A percentile compares a stretch with the other conserved stretches of the same genome.
phyloP scores from a whole-genome alignment of 30 jellyfish, hydroid and myxozoan species.

The Phacellophora camtschatica region DNA sequence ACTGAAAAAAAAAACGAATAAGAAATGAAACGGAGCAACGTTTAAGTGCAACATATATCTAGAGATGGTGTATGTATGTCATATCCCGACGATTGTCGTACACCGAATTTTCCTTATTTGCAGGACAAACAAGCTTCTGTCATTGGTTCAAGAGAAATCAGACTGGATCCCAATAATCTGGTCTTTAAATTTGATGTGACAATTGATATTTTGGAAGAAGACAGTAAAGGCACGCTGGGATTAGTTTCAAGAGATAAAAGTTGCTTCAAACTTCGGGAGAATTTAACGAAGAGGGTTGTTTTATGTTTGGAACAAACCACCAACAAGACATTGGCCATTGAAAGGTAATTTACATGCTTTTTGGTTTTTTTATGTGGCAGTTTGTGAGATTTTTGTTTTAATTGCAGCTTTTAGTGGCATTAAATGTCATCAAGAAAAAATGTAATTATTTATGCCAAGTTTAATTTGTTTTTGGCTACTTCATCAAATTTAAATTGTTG shows the following conservation, averaged over 20 bases:
- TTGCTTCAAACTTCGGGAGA: constrained; percentile 80
- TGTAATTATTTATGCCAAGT: too few species aligned
- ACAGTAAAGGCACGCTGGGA: constrained; percentile 82
- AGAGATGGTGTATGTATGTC: too few species aligned
- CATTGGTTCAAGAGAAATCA: background rate
- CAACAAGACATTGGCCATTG: constrained; percentile 59
- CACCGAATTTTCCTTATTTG: too few species aligned
- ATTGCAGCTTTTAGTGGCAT: too few species aligned
- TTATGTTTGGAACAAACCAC: constrained; percentile 73
- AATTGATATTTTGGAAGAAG: constrained; percentile 87
- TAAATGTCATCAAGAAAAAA: too few species aligned
- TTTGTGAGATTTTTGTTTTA: too few species aligned
- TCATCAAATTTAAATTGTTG: too few species aligned
- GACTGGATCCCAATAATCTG: constrained; percentile 63
- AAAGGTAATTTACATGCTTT: constrained; percentile 52
- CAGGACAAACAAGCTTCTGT: constrained; percentile 51
- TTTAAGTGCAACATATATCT: too few species aligned
- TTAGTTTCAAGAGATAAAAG: constrained; percentile 91
- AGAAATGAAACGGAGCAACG: too few species aligned
- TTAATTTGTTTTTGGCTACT: too few species aligned
- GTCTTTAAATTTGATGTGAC: constrained; percentile 78
- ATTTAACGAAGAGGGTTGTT: constrained; percentile 68
- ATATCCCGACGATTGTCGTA: too few species aligned
- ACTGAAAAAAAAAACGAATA: too few species aligned
- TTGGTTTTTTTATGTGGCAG: background rate